Evolutionary conservation across 2,113 vertebrate species (phyloP).

Genomic region (zebrafish (Danio rerio)): DNA sequence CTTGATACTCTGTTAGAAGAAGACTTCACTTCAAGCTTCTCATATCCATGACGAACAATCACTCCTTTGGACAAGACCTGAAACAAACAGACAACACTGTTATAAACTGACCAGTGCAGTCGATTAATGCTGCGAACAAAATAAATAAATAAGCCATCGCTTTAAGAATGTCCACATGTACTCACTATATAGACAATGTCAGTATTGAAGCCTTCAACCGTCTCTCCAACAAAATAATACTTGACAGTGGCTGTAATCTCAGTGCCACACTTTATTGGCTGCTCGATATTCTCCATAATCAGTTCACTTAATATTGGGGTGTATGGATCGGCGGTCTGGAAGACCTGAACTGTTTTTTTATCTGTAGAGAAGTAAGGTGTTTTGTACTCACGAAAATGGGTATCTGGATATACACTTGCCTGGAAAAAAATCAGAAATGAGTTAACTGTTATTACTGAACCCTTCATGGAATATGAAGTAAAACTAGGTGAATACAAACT

Average conservation of each 20-base stretch:
- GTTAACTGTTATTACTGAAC: not conserved
- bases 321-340: conserved; percentile 39
- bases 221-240: conserved; percentile 69
- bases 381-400: fast-evolving
- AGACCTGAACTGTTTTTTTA: not conserved
- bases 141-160: not conserved
- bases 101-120: conserved; percentile 22
- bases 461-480: not conserved
- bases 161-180: not conserved
- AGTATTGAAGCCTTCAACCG: conserved; percentile 5
- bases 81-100: conserved; percentile 19
- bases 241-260: conserved; percentile 58
- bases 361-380: not conserved
- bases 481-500: not conserved
- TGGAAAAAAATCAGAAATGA: conserved; percentile 39
- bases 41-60: conserved; percentile 72
- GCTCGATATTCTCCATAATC: conserved; percentile 53
- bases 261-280: conserved; percentile 60
- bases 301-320: conserved; percentile 63
- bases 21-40: conserved; percentile 62
- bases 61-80: conserved; percentile 81
- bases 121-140: conserved; percentile 51
- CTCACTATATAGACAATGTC: conserved; percentile 72
- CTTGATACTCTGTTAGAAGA: conserved; percentile 61
- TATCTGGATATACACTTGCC: conserved; percentile 26